Evolutionary conservation across 92 coral and sea anemone genomes (phyloP), one percentile per base, ranked within the genome.

Genomic region (Actinernus sp.): DNA sequence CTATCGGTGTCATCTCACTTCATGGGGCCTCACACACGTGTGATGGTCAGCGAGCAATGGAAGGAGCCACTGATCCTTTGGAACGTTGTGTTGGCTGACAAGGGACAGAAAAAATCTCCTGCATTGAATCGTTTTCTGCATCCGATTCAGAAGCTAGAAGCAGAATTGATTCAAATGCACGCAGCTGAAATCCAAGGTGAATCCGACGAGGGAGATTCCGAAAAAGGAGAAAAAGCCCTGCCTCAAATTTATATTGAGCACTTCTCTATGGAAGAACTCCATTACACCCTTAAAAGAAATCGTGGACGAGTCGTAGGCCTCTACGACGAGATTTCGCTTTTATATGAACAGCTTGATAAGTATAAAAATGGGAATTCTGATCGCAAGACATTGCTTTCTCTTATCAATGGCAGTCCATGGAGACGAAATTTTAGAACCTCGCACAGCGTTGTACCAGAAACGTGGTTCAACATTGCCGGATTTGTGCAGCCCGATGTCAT

Each of bases 31-130:
- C 24, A 61, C 27, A 61, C 81, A 3, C 69, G 58, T 7, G 91
- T 70, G 0, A 53, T 45, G 17, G 65, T 84, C 4, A 76, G 78
- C 45, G 57, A 71, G 2, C 22, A 57, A 17, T 77, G 85, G 86
- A 41, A 54, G 45, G 85, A 85, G 44, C 85, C 85, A n/a, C 63
- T 61, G n/a, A 84, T 84, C 25, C 44, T 76, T 4, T 84, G 91
- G 91, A 70, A 54, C 21, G 81, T 70, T 1, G 91, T 84, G 31
- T 53, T 76, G 26, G 85, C 85, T 2, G 81, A 76, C 56, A 84
- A 76, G 55, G 91, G 85, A 1, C 81, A 84, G 56, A 84, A 76
- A 53, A 84, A 84, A 55, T 76, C 91, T 4, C 80, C 81, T 9
- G 76, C 85, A 13, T 76, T 76, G 3, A 63, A 61, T 58, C 6